Conservation (phyloP, 2,888 invertebrate genomes). For the Drosophila meridionalis region DNA sequence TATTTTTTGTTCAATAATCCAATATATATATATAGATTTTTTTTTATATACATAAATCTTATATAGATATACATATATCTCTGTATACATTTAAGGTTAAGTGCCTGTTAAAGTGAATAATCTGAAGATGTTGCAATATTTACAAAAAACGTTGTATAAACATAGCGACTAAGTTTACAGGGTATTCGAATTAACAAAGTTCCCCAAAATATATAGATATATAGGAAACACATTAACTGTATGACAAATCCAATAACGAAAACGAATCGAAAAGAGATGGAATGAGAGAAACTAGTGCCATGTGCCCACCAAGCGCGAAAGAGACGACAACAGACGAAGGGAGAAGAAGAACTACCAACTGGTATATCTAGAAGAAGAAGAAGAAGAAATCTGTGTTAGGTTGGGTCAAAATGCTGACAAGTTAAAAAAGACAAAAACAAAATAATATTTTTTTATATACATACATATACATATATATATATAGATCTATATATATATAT, state of each 20-base stretch:
- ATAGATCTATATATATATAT: constrained; percentile 31
- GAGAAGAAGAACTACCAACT: not conserved
- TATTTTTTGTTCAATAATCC: constrained; percentile 10
- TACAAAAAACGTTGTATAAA: constrained; percentile 50
- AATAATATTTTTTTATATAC: constrained; percentile 53
- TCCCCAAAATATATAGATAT: constrained; percentile 8
- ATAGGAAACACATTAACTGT: not conserved
- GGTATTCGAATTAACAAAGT: constrained; percentile 45
- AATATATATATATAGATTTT: constrained; percentile 14
- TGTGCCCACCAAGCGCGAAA: constrained; percentile 58
- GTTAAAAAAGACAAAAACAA: constrained; percentile 15
- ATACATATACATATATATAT: constrained; percentile 45
- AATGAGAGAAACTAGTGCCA: constrained; percentile 65
- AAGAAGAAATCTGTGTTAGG: constrained; percentile 28
- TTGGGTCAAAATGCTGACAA: constrained; percentile 31
- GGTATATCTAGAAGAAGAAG: not conserved
- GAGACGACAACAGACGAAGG: constrained; percentile 18
- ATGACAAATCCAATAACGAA: constrained; percentile 21
- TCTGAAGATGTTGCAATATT: constrained; percentile 70
- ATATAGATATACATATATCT: constrained; percentile 24
- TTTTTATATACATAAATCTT: constrained; percentile 16
- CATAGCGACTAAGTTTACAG: constrained; percentile 50
- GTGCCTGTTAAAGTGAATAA: constrained; percentile 58
- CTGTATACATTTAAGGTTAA: constrained; percentile 59
- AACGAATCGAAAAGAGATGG: constrained; percentile 26